Evolutionary conservation across 1,140 invertebrate species (phyloP).

Genomic region (Catajapyx aquilonaris): DNA sequence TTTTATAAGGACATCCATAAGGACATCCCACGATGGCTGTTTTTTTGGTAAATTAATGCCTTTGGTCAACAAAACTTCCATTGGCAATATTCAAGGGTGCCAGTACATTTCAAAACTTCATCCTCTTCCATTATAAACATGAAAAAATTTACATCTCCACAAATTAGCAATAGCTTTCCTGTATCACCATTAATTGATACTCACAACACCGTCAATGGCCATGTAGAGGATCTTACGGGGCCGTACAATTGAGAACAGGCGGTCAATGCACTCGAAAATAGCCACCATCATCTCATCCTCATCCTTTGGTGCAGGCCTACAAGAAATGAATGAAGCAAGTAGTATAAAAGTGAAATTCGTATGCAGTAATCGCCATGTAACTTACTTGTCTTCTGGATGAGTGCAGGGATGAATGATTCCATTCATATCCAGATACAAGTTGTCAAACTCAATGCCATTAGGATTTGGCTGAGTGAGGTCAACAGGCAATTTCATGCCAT

Average conservation of each 20-base stretch:
- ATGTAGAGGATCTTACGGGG: slow-evolving; percentile 92
- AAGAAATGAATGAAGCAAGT: slow-evolving; percentile 16
- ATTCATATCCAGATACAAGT: slow-evolving; percentile 98
- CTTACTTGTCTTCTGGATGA: slow-evolving; percentile 91
- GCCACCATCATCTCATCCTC: slow-evolving; percentile 99
- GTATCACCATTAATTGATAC: no score
- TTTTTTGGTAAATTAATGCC: no score
- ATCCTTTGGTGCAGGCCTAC: slow-evolving; percentile 82
- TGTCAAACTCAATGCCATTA: slow-evolving; percentile 96
- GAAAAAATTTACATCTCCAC: no score
- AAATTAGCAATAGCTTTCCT: no score
- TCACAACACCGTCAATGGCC: slow-evolving; percentile 97
- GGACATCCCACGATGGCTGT: no score
- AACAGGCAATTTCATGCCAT: slow-evolving; percentile 37
- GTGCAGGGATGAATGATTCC: slow-evolving; percentile 99
- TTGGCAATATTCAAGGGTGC: no score
- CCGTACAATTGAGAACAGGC: slow-evolving; percentile 83
- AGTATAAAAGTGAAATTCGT: slow-evolving; percentile 4
- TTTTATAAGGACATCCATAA: no score
- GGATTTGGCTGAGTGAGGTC: slow-evolving; percentile 80
- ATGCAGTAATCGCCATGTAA: no score
- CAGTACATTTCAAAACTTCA: no score
- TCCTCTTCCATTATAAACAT: no score
- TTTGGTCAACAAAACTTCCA: no score
- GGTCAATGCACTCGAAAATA: slow-evolving; percentile 97